Evolutionary conservation across 2,888 invertebrate species (phyloP).

Genomic region (Caenorhabditis uteleia): DNA sequence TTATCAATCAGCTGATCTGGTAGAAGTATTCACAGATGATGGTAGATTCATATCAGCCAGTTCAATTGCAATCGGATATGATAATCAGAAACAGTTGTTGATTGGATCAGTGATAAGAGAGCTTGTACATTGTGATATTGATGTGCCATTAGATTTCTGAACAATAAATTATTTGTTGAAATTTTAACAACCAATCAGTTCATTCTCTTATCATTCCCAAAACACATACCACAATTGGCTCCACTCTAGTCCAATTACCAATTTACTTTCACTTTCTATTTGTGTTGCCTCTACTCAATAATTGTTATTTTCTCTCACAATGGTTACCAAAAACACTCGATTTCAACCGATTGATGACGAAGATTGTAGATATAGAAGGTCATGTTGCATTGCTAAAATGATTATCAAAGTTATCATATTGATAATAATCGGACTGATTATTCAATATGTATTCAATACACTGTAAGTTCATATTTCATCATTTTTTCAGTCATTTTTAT

Average conservation of each 20-base stretch:
- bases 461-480: conserved; percentile 25
- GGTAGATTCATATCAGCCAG: conserved; percentile 33
- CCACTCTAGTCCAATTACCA: too few relatives aligned
- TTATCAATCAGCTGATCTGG: conserved; percentile 21
- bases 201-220: too few relatives aligned
- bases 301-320: too few relatives aligned
- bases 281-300: too few relatives aligned
- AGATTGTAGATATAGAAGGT: too few relatives aligned
- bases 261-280: too few relatives aligned
- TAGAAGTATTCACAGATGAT: conserved; percentile 39
- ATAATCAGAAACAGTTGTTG: conserved; percentile 30
- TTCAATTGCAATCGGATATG: conserved; percentile 20
- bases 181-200: too few relatives aligned
- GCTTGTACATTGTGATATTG: conserved; percentile 33
- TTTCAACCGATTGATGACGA: too few relatives aligned
- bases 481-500: neutral
- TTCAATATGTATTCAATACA: conserved; percentile 24
- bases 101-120: conserved; percentile 37
- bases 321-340: too few relatives aligned
- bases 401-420: conserved; percentile 13
- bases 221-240: too few relatives aligned
- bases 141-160: conserved; percentile 13
- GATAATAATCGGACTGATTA: conserved; percentile 15
- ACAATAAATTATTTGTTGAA: too few relatives aligned
- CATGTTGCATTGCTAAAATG: too few relatives aligned